Evolutionary conservation across 1,140 invertebrate species (phyloP), one percentile per base, ranked within the genome.

Genomic region (Neocloeon triangulifer): DNA sequence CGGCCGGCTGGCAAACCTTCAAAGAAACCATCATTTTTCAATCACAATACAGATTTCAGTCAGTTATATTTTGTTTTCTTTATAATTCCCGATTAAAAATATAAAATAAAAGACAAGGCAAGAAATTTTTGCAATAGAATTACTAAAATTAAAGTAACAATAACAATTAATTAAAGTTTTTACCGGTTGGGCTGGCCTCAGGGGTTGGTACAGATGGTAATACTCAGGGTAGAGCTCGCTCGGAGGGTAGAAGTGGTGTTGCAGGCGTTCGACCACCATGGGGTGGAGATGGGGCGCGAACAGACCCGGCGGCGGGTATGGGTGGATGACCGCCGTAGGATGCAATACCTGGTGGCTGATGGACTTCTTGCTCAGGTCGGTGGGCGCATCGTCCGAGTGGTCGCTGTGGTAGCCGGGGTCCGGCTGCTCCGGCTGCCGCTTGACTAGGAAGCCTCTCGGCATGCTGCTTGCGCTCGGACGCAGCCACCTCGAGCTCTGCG

Each of bases 381-480:
- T 23, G 22, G 12, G 22, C 12, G 8, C 22, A 8, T 12, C 22
- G 22, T 12, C 22, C 22, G 22, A 8, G 14, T 29, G 10, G 14
- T 16, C 19, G 27, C 8, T n/a, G 27, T 29, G 27, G 10, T 3
- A 17, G 13, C 19, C 27, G 27, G 14, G 14, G 15, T 13, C 27
- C 27, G 8, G 14, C n/a, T 14, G 27, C 5, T 14, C 15, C 10
- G 14, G 10, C 14, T 29, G 27, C 27, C 27, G 15, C 13, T 29
- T 29, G 3, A 29, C 27, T 14, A 29, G 27, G 27, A 29, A 29
- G 27, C 27, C 27, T 29, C 27, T 14, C 9, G 27, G 27, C 27
- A 29, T 29, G 27, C 3, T 18, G 9, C 9, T 18, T 18, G 8
- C 14, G n/a, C n/a, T n/a, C n/a, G n/a, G n/a, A n/a, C n/a, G n/a